Evolutionary conservation across 92 coral and sea anemone species (phyloP).

Genomic region (Palythoa grandiflora): DNA sequence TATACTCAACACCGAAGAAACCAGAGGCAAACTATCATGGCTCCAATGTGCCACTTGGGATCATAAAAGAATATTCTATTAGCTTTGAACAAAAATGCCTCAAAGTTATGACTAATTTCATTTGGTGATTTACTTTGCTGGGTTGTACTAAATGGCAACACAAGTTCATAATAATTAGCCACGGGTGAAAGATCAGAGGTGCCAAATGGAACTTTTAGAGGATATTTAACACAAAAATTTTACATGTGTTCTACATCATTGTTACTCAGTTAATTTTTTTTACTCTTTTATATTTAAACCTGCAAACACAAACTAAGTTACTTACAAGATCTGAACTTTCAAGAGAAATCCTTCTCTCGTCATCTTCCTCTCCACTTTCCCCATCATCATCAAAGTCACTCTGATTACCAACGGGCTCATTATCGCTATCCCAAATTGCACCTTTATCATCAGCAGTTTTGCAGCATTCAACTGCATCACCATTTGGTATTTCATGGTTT

Average conservation of each 20-base stretch:
- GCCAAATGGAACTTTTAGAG: no score
- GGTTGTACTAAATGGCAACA: no score
- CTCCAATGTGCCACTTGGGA: no score
- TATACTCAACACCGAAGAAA: not conserved
- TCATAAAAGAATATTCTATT: no score
- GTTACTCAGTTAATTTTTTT: not conserved
- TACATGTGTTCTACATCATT: not conserved
- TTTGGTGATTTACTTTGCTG: no score
- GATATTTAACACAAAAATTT: no score
- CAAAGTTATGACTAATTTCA: no score
- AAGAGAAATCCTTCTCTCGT: slow-evolving; percentile 18
- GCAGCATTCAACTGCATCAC: not conserved
- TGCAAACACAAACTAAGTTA: not conserved
- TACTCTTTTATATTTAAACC: not conserved
- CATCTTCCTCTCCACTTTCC: not conserved
- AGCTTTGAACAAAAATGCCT: no score
- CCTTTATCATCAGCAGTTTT: not conserved
- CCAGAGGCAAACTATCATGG: no score
- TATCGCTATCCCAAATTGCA: slow-evolving; percentile 34
- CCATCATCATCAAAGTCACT: slow-evolving; percentile 32
- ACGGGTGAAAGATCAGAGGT: no score
- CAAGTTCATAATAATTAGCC: no score
- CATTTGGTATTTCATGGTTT: not conserved
- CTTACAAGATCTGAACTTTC: slow-evolving; percentile 43
- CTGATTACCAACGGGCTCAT: slow-evolving; percentile 25